A percentile compares a stretch with the other conserved stretches of the same genome.
Evolutionary conservation across 2,113 vertebrate genomes (phyloP).

Genomic region (Gambusia holbrooki): DNA sequence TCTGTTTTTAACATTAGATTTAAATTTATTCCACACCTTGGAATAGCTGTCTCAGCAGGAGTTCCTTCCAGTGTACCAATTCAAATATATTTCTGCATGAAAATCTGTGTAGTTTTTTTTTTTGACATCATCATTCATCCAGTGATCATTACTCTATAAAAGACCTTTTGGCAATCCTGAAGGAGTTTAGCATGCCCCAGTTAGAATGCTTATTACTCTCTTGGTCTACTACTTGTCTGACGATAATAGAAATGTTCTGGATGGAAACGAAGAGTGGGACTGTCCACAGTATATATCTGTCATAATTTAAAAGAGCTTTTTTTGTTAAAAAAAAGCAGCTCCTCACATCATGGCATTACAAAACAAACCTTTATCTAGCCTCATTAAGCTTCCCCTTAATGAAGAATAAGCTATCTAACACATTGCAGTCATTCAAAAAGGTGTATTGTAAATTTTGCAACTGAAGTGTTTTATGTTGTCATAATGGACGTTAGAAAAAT

Average conservation of each 20-base stretch:
- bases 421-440: not conserved
- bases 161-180: conserved; percentile 24
- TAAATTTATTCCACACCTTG: conserved; percentile 45
- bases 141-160: conserved; percentile 20
- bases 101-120: conserved; percentile 18
- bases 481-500: not conserved
- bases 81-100: conserved; percentile 52
- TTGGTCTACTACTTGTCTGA: conserved; percentile 8
- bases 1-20: conserved; percentile 62
- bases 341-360: not conserved
- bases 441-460: not conserved
- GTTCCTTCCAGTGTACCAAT: conserved; percentile 28
- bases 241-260: conserved; percentile 10
- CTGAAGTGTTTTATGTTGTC: not conserved
- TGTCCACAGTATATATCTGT: conserved; percentile 9
- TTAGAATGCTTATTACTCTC: conserved; percentile 18
- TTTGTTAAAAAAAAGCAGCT: conserved; percentile 22
- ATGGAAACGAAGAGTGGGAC: not conserved
- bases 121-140: conserved; percentile 42
- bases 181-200: conserved; percentile 36
- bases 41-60: conserved; percentile 46
- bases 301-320: conserved; percentile 20
- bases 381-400: not conserved
- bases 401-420: not conserved
- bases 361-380: not conserved